Base-by-base conservation (phyloP, 2,113 vertebrate species). In the Xyrauchen texanus region DNA sequence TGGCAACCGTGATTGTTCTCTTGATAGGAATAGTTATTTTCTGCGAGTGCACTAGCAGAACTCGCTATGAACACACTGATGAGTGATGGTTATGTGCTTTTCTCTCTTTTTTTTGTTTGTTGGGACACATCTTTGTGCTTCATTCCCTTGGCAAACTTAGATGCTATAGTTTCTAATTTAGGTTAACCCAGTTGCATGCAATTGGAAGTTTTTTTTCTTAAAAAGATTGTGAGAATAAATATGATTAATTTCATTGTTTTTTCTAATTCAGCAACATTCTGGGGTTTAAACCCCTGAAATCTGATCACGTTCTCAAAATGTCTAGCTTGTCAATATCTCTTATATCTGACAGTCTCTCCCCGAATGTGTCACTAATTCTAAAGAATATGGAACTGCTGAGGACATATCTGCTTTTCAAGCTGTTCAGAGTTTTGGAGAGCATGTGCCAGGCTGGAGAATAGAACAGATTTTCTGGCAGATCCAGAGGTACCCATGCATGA, bases 401-500 rank as follows among this genome's bases (percentile, higher is more conserved):
- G 53, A 51, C 76, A 62, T 76, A 68, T 70, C 74, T 42, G 74
- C 42, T 34, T 68, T 65, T 51, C 7, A 9, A 46, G 55, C 53
- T 11, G 44, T 61, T 8, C 21, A 51, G 61, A 68, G 71, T 13
- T 49, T 44, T 21, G 47, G 53, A 49, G 61, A 53, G 13, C 73
- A 53, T 2, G 73, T 65, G 60, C 46, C 63, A 68, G 45, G 16
- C 16, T 46, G 49, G 45, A 61, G 76, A 66, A 67, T 66, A 45
- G 53, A 82, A 51, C 51, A 51, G 68, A 78, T 76, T 77, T 77
- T 65, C 21, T 53, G 66, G 66, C 80, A 71, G 80, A 77, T 77
- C 42, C 49, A 71, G 74, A 65, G 60, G 80, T 68, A 61, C 44
- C 74, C 80, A 49, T 51, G 80, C 21, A 45, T 81, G 61, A 67